These are phyloP conservation scores for Botia kubotai DNA, from an alignment of 2,797 vertebrate genomes.

Conservation along the genomic window DNA sequence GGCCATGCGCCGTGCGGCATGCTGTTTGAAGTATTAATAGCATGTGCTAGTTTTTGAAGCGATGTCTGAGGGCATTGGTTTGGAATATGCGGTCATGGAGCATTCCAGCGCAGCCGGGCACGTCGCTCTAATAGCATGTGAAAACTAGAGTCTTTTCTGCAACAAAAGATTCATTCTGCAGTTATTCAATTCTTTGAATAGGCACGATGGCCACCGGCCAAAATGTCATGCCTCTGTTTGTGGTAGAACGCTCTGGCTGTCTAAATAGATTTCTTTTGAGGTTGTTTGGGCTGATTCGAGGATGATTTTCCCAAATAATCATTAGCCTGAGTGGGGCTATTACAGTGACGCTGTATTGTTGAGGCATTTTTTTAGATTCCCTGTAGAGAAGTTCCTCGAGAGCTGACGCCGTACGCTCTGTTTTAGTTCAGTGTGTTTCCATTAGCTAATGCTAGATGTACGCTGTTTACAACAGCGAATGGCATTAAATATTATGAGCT, in stretches of 20 bases:
- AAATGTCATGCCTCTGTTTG: constrained; percentile 35
- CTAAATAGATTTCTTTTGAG: constrained; percentile 25
- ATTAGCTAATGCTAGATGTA: no score
- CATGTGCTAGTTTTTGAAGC: constrained; percentile 29
- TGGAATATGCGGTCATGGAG: constrained; percentile 22
- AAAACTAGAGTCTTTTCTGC: constrained; percentile 37
- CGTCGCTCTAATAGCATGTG: constrained; percentile 27
- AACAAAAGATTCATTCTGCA: constrained; percentile 57
- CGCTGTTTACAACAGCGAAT: no score
- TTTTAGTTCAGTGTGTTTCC: no score
- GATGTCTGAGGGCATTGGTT: constrained; percentile 13
- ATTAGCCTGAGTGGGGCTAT: background rate
- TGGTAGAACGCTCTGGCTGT: constrained; percentile 26
- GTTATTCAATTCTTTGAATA: constrained; percentile 50
- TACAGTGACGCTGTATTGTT: no score
- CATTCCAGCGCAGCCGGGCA: constrained; percentile 1
- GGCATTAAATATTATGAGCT: no score
- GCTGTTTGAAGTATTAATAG: constrained; percentile 44
- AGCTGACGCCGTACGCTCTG: no score
- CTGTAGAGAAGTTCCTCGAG: no score
- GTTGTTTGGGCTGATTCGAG: constrained; percentile 31
- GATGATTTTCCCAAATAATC: background rate
- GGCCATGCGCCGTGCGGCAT: background rate
- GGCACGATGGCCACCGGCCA: constrained; percentile 41
- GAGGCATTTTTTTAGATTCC: no score